Base-by-base conservation (phyloP, 2,888 invertebrate genomes). In the Autographa pulchrina region DNA sequence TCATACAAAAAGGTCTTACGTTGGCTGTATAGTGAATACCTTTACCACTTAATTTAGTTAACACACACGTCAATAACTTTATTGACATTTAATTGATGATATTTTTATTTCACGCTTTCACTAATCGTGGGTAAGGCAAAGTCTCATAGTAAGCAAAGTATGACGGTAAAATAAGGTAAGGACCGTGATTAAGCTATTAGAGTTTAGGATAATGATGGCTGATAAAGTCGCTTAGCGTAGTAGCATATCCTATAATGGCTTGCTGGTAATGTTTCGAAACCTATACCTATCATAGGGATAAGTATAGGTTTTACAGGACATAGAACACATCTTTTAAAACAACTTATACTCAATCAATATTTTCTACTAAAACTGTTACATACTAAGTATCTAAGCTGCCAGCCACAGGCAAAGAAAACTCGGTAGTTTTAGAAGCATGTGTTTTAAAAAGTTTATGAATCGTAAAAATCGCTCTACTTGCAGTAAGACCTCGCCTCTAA, bases 21-120 rank as follows among this genome's bases (percentile, higher is more conserved):
- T 59, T 62, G 61, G 62, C 64, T 48, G 64, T 66, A 56, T 70
- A 58, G 64, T 43, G 32, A 7, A 70, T 63, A 25, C 72, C 56
- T 43, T 65, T 56, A 54, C 65, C 62, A 38, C 31, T 61, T 61
- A 43, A 62, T 63, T 70, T 59, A 72, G 60, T 78, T 74, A 72
- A 68, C 62, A 59, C 68, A 78, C 67, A 73, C 80, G 68, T 80
- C 82, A 79, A 67, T 70, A 38, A 32, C 59, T 80, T 65, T 75
- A 80, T 80, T 71, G 78, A 81, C 69, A 80, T 80, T 71, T 81
- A 83, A 81, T 81, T 83, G 69, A 80, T 80, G 77, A 74, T 75
- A 56, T 80, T 83, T 74, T 69, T 73, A 64, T 83, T 73, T 70
- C 20, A 52, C 70, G 68, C 81, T 83, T 81, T 81, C 83, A 72